Base-by-base conservation (phyloP, 2,113 vertebrate genomes). In the Gambusia affinis region DNA sequence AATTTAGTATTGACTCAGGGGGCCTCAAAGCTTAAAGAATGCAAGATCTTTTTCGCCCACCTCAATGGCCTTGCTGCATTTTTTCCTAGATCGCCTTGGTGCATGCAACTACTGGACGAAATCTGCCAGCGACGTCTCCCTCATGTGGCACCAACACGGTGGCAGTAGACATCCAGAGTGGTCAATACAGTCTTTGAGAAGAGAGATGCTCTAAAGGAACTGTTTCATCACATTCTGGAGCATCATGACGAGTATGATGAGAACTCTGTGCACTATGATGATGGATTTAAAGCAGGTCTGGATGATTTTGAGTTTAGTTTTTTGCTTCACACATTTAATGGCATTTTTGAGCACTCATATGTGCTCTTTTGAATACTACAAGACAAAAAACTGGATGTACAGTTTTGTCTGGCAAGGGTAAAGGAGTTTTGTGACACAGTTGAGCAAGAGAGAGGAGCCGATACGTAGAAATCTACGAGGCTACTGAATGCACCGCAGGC, bases 131-230 rank as follows among this genome's bases (percentile, higher is more conserved):
- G 7, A n/a, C 31, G 19, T 67, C 39, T 67, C 12, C 27, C 66
- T 29, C 5, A 14, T 8, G 39, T 47, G 27, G 27, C 39, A 44
- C 27, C 37, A 17, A 47, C 37, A 17, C 24, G n/a, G 3, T 67
- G 65, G n/a, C 37, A 67, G n/a, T 67, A 29, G 14, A 28, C 65
- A 19, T 67, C 27, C n/a, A 67, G 39, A 47, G 31, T 60, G 68
- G 31, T 60, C 24, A 60, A 24, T 12, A 5, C 67, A 0, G 19
- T 31, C 8, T 68, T 51, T 68, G 22, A 68, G 22, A n/a, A 65
- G 22, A 65, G 64, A 37, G 22, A 65, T 24, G 22, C 27, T 30
- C 66, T 51, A 4, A 68, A 68, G 42, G 35, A 37, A 37, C 35
- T 37, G 35, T 37, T 37, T 37, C 35, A 37, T 37, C 35, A 37